A percentile compares a stretch with the other conserved stretches of the same genome.
Conservation (phyloP, 2,888 invertebrate species). For the Lithosia quadra region DNA sequence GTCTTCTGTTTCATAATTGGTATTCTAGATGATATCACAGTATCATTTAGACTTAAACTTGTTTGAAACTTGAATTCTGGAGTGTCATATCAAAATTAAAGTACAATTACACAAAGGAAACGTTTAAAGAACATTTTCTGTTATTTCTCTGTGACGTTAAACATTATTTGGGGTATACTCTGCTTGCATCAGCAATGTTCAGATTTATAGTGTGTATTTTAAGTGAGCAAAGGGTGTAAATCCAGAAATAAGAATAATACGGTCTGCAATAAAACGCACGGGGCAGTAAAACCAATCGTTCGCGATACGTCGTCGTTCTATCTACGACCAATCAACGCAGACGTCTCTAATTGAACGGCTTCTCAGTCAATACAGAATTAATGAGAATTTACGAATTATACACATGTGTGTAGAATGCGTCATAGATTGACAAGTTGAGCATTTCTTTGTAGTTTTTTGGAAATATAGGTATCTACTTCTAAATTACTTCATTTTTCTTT, state of each 20-base stretch:
- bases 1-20: neutral
- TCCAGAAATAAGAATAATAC: slow-evolving; percentile 59
- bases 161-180: neutral
- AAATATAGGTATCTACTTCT: neutral
- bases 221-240: slow-evolving; percentile 39
- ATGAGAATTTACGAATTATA: slow-evolving; percentile 50
- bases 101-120: neutral
- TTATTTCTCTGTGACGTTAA: neutral
- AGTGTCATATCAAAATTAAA: neutral
- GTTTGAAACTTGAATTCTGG: neutral
- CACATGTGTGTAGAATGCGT: slow-evolving; percentile 28
- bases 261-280: slow-evolving; percentile 68
- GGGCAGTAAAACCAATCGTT: slow-evolving; percentile 63
- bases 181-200: neutral
- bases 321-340: slow-evolving; percentile 66
- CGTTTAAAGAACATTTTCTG: neutral
- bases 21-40: neutral
- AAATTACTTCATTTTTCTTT: neutral
- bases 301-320: slow-evolving; percentile 64
- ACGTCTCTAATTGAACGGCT: slow-evolving; percentile 59
- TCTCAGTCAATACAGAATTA: slow-evolving; percentile 39
- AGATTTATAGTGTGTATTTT: slow-evolving; percentile 4
- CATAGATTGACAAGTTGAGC: neutral
- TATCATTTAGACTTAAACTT: neutral
- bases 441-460: neutral